A percentile compares a stretch with the other conserved stretches of the same genome.
Evolutionary conservation across 2,797 vertebrate species (phyloP).

Genomic region (Rhincodon typus): DNA sequence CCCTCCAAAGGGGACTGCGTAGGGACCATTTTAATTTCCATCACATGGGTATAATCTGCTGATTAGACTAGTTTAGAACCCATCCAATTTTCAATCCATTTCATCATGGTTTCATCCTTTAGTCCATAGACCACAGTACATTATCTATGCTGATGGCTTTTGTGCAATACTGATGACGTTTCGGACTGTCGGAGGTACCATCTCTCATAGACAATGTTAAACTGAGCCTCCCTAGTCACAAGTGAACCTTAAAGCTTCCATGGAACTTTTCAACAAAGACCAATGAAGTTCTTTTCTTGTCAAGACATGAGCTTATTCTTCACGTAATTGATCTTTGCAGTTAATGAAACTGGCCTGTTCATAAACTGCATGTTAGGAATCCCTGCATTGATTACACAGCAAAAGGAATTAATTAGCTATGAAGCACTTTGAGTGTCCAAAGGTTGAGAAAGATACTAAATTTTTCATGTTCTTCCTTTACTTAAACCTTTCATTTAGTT

Average conservation of each 20-base stretch:
- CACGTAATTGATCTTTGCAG: not conserved
- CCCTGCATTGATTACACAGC: not conserved
- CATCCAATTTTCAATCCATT: not conserved
- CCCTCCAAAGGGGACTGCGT: not conserved
- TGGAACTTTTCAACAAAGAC: not conserved
- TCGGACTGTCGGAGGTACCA: not conserved
- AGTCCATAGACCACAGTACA: not conserved
- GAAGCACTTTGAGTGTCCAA: not conserved
- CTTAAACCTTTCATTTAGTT: not conserved
- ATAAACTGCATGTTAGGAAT: not conserved
- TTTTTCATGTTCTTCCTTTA: not conserved
- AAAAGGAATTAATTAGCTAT: not conserved
- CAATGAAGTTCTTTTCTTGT: not conserved
- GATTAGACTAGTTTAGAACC: not conserved
- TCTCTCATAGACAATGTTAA: not conserved
- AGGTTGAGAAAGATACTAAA: not conserved
- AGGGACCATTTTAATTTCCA: not conserved
- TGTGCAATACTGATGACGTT: not conserved
- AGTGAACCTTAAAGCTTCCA: not conserved
- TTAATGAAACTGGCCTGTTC: not conserved
- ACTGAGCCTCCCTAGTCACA: not conserved
- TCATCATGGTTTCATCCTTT: not conserved
- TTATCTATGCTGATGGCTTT: not conserved
- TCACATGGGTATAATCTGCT: not conserved
- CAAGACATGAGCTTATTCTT: not conserved